Base-by-base conservation (phyloP, 1,140 invertebrate genomes). In the Philotrypesis tridentata region DNA sequence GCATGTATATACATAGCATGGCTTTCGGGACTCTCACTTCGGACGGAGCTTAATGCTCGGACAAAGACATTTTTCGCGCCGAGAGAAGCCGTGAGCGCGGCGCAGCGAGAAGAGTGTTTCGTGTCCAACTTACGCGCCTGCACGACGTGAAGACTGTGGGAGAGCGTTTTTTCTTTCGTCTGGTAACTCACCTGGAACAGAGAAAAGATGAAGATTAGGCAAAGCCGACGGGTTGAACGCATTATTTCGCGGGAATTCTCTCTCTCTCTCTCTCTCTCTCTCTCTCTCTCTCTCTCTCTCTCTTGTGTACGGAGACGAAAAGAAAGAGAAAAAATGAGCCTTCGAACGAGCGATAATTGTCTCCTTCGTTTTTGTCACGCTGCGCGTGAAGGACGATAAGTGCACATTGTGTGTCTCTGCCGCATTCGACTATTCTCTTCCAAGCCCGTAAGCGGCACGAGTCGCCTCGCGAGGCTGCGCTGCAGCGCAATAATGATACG, bases 181-280 rank as follows among this genome's bases (percentile, higher is more conserved):
- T 0, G 21, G 4, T 67, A 48, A 60, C 77, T 79, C 77, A 79
- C 77, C 77, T 71, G 43, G 14, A 79, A 79, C 76, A 79, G 40
- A 78, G 60, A 79, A n/a, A n/a, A n/a, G 2, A 79, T 71, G 17
- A 33, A n/a, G 5, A 55, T 55, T 55, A 55, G 17, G 7, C 9
- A n/a, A n/a, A n/a, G n/a, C n/a, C n/a, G n/a, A 8, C 8, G 33
- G 33, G 33, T 43, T 14, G 14, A 43, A 43, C n/a, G n/a, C 12
- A 14, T 43, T 43, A 43, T 43, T 43, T 43, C 4, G 12, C 12
- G 17, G 40, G 11, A 33, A 72, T 25, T 14, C 23, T 1, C 7
- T 14, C 11, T 40, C n/a, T n/a, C n/a, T n/a, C n/a, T n/a, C n/a
- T n/a, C n/a, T n/a, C n/a, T n/a, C n/a, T n/a, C n/a, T n/a, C n/a